A percentile compares a stretch with the other conserved stretches of the same genome.
Evolutionary conservation across 2,888 invertebrate species (phyloP).

Genomic region (Alsophila aescularia): DNA sequence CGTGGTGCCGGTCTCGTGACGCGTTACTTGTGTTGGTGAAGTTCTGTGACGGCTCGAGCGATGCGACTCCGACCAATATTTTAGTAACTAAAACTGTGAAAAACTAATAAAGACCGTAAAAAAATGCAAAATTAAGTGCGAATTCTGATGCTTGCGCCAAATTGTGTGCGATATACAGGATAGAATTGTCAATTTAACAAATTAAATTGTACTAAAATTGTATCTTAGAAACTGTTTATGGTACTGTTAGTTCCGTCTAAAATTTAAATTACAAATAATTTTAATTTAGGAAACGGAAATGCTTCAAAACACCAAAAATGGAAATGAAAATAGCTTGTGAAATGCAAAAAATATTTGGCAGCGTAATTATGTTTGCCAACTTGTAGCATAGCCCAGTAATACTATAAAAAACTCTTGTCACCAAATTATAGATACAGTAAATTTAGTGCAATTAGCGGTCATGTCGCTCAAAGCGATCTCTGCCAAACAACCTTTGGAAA

Average conservation of each 20-base stretch:
- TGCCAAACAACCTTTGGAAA: too few relatives aligned
- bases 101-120: conserved; percentile 5
- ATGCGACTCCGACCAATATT: neutral
- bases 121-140: conserved; percentile 16
- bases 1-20: neutral
- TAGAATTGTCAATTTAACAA: conserved; percentile 11
- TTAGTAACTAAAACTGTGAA: conserved; percentile 10
- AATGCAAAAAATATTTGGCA: neutral
- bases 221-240: neutral
- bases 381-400: too few relatives aligned
- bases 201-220: conserved; percentile 8
- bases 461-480: too few relatives aligned
- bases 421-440: too few relatives aligned
- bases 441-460: too few relatives aligned
- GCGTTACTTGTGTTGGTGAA: neutral
- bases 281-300: conserved; percentile 3
- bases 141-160: conserved; percentile 2
- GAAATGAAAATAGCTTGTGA: neutral
- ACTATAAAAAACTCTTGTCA: too few relatives aligned
- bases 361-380: neutral
- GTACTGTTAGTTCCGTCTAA: neutral
- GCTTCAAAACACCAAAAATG: neutral
- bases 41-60: too few relatives aligned
- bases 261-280: neutral
- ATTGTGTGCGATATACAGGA: neutral